Conservation (phyloP, 2,113 vertebrate genomes). For the Petroica traversi region DNA sequence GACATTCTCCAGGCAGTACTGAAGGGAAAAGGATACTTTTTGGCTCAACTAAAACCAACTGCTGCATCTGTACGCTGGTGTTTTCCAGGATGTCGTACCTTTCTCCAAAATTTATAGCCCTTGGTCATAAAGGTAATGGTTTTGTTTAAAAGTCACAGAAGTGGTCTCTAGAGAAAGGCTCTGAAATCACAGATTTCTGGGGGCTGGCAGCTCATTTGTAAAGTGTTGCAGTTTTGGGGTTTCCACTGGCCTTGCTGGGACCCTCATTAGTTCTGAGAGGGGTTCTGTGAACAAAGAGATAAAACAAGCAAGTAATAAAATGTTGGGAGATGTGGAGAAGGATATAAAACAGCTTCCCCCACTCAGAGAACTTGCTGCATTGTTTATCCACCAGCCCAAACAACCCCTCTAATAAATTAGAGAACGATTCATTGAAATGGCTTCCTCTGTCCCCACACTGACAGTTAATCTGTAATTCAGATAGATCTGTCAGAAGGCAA, state of each 20-base stretch:
- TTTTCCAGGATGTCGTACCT: not conserved
- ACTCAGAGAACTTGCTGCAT: not conserved
- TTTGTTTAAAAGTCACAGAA: not conserved
- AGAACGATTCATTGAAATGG: slow-evolving; percentile 66
- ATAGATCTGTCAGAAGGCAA: slow-evolving; percentile 62
- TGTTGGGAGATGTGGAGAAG: not conserved
- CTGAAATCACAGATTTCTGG: not conserved
- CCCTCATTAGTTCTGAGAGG: not conserved
- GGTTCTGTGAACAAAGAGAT: not conserved
- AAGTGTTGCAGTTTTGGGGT: not conserved
- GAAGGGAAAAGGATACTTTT: not conserved
- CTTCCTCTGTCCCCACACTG: slow-evolving; percentile 46
- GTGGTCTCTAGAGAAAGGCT: not conserved
- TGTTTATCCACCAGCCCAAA: slow-evolving; percentile 10
- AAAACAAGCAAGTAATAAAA: not conserved
- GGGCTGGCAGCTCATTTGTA: not conserved
- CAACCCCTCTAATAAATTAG: slow-evolving; percentile 65
- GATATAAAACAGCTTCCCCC: not conserved
- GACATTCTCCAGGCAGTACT: not conserved
- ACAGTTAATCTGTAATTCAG: slow-evolving; percentile 75
- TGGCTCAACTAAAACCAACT: not conserved
- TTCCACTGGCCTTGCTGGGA: not conserved
- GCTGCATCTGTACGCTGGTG: not conserved
- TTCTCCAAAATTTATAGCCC: not conserved
- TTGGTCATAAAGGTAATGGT: not conserved